These are phyloP conservation scores for Melangyna quadrimaculata DNA, from an alignment of 2,888 invertebrate species.

Conservation along the genomic window DNA sequence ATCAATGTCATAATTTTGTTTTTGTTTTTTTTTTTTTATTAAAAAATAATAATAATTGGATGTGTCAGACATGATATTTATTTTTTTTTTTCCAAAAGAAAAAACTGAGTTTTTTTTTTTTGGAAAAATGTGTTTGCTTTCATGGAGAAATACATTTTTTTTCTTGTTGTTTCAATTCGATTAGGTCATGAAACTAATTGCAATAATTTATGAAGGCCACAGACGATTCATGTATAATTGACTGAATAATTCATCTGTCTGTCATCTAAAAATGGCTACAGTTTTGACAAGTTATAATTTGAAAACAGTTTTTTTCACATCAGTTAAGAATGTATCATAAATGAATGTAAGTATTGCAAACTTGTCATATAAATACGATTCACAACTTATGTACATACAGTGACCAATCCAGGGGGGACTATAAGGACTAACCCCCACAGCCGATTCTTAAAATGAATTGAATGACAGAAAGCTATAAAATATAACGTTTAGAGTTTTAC, in stretches of 20 bases:
- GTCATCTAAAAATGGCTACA: too few species aligned
- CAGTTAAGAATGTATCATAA: too few species aligned
- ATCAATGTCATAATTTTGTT: conserved; percentile 15
- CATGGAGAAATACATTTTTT: neutral
- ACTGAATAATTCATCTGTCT: neutral
- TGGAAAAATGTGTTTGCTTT: neutral
- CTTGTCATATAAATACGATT: too few species aligned
- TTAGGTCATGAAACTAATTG: neutral
- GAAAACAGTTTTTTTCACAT: too few species aligned
- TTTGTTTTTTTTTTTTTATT: neutral
- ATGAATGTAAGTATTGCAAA: too few species aligned
- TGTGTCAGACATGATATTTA: conserved; percentile 17
- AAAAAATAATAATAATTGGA: conserved; percentile 6
- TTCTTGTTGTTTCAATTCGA: neutral
- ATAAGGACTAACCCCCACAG: too few species aligned
- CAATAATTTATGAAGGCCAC: neutral
- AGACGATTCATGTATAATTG: neutral
- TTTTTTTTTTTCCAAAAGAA: neutral
- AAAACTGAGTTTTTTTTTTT: neutral
- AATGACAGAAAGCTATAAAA: too few species aligned
- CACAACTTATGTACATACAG: too few species aligned
- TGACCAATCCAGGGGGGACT: too few species aligned
- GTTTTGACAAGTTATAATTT: too few species aligned
- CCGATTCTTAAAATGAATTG: too few species aligned
- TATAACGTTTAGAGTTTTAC: too few species aligned